Conservation (phyloP, 2,113 vertebrate species). For the Amphiprion percula region DNA sequence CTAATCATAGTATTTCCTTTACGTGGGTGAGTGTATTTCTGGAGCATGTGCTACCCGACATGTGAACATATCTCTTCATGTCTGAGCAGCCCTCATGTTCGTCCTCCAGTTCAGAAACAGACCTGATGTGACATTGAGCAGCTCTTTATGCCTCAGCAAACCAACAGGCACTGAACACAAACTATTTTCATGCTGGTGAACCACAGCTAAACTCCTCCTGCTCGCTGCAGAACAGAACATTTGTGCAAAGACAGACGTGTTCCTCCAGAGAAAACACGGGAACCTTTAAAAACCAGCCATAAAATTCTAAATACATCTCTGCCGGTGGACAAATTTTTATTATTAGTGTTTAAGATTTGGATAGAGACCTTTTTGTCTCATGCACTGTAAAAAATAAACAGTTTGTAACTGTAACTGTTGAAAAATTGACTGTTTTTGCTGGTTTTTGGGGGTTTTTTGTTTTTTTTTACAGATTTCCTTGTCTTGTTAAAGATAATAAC, state of each 20-base stretch:
- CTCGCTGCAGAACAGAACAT: not conserved
- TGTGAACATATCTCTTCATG: not conserved
- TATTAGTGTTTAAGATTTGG: too few relatives aligned
- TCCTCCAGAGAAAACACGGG: not conserved
- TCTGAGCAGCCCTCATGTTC: not conserved
- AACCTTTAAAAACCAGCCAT: too few relatives aligned
- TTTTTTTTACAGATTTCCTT: too few relatives aligned
- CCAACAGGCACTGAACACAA: not conserved
- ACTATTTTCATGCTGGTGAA: slow-evolving; percentile 35
- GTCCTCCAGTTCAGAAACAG: not conserved
- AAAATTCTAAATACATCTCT: too few relatives aligned
- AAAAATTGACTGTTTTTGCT: too few relatives aligned
- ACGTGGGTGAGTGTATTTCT: not conserved
- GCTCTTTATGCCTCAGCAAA: slow-evolving; percentile 7
- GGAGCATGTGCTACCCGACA: not conserved
- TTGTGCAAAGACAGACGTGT: not conserved
- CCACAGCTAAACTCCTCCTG: not conserved
- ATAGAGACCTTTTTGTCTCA: too few relatives aligned
- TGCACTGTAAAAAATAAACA: too few relatives aligned
- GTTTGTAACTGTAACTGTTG: too few relatives aligned
- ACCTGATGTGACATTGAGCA: not conserved
- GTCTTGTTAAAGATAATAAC: too few relatives aligned
- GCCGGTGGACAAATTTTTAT: too few relatives aligned
- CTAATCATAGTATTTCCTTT: not conserved
- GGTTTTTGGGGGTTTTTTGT: too few relatives aligned